phyloP scores from a whole-genome alignment of 1,140 invertebrate genomes.

The Popillia japonica region DNA sequence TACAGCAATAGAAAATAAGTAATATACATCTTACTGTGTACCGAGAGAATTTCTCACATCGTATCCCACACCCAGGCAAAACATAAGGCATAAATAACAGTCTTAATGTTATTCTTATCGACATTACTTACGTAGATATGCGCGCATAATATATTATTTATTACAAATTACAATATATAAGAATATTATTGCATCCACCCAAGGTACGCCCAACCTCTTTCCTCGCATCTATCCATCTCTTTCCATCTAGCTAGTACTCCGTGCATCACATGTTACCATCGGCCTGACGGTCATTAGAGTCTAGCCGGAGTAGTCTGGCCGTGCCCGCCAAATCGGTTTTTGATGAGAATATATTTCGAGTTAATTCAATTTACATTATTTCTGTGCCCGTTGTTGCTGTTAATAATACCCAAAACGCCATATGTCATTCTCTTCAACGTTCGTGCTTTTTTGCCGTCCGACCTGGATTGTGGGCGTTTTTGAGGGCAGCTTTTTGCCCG shows the following conservation, averaged over 20 bases:
- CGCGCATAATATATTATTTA: slow-evolving; percentile 15
- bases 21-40: neutral
- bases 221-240: neutral
- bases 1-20: neutral
- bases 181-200: neutral
- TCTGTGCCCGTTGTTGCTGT: neutral
- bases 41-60: neutral
- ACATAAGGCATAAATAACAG: neutral
- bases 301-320: neutral
- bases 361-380: slow-evolving; percentile 37
- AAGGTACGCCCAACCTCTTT: neutral
- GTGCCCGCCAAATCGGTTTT: slow-evolving; percentile 35
- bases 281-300: neutral
- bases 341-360: slow-evolving; percentile 37
- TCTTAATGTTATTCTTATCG: slow-evolving; percentile 6
- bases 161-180: slow-evolving; percentile 11
- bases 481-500: neutral
- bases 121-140: neutral
- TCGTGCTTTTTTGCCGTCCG: neutral
- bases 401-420: slow-evolving; percentile 1
- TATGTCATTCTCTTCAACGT: neutral
- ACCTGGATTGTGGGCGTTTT: neutral
- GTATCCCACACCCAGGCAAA: neutral
- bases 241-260: neutral
- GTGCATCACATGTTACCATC: slow-evolving; percentile 9